Evolutionary conservation across 2,888 invertebrate species (phyloP).

Genomic region (Cosmorhoe ocellata): DNA sequence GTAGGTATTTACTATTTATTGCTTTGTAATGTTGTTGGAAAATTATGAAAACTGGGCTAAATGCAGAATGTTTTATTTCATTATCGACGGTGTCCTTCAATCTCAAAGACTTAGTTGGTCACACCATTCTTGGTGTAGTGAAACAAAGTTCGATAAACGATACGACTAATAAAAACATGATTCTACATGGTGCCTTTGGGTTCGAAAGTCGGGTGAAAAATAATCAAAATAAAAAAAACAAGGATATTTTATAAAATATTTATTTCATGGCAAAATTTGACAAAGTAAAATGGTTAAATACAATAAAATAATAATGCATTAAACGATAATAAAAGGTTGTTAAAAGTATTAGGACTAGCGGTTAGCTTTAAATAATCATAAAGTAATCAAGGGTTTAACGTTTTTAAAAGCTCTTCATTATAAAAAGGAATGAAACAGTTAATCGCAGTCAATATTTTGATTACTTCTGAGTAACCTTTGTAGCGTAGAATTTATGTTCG

Average conservation of each 20-base stretch:
- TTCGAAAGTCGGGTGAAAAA: not conserved
- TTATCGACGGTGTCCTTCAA: not conserved
- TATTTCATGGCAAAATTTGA: constrained; percentile 75
- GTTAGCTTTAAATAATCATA: constrained; percentile 54
- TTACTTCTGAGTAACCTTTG: constrained; percentile 79
- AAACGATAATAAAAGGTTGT: constrained; percentile 48
- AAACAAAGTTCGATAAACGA: too few relatives aligned
- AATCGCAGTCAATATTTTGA: constrained; percentile 30
- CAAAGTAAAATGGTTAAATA: constrained; percentile 47
- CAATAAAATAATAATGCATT: constrained; percentile 49
- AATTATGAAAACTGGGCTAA: not conserved
- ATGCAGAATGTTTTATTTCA: not conserved
- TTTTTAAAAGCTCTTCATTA: constrained; percentile 26
- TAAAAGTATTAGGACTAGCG: constrained; percentile 63
- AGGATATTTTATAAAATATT: constrained; percentile 47
- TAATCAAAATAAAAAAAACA: constrained; percentile 32
- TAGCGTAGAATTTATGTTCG: constrained; percentile 92
- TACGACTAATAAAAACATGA: too few relatives aligned
- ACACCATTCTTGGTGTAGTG: too few relatives aligned
- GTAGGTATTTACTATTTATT: constrained; percentile 13
- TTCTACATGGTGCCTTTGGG: too few relatives aligned
- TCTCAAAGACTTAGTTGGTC: too few relatives aligned
- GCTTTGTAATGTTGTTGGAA: constrained; percentile 1
- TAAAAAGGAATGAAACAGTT: constrained; percentile 30
- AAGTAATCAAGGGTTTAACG: constrained; percentile 27